phyloP scores from a whole-genome alignment of 2,888 invertebrate genomes.

The Eristalis tenax region DNA sequence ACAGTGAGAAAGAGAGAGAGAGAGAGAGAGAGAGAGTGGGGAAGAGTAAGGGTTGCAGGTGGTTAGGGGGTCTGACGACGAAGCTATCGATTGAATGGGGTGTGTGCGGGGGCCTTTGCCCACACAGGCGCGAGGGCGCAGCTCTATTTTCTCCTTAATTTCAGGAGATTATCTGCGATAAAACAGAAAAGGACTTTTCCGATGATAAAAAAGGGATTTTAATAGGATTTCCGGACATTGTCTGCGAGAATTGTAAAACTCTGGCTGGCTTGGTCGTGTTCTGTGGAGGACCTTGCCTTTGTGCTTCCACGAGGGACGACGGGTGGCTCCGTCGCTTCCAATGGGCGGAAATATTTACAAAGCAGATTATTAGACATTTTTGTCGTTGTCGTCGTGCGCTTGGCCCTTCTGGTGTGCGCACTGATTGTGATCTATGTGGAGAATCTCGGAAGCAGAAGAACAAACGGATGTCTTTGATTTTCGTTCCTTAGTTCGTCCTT shows the following conservation, averaged over 20 bases:
- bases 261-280: conserved; percentile 31
- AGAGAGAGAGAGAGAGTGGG: too few relatives aligned
- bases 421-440: conserved; percentile 66
- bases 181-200: conserved; percentile 63
- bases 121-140: conserved; percentile 17
- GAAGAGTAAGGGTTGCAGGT: not conserved
- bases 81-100: conserved; percentile 8
- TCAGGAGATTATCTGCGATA: conserved; percentile 65
- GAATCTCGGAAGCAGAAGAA: conserved; percentile 57
- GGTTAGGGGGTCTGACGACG: not conserved
- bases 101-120: not conserved
- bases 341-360: conserved; percentile 71
- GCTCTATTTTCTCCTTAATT: conserved; percentile 51
- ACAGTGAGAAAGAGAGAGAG: too few relatives aligned
- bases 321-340: not conserved
- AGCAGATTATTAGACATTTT: conserved; percentile 70
- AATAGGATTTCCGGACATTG: conserved; percentile 72
- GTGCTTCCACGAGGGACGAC: conserved; percentile 33
- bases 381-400: conserved; percentile 38
- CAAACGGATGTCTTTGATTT: conserved; percentile 68
- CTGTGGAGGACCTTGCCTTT: conserved; percentile 54
- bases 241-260: conserved; percentile 52
- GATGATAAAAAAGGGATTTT: conserved; percentile 66
- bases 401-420: conserved; percentile 26
- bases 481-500: conserved; percentile 32